Base-by-base conservation (phyloP, 2,888 invertebrate genomes). In the Athalia circularis region DNA sequence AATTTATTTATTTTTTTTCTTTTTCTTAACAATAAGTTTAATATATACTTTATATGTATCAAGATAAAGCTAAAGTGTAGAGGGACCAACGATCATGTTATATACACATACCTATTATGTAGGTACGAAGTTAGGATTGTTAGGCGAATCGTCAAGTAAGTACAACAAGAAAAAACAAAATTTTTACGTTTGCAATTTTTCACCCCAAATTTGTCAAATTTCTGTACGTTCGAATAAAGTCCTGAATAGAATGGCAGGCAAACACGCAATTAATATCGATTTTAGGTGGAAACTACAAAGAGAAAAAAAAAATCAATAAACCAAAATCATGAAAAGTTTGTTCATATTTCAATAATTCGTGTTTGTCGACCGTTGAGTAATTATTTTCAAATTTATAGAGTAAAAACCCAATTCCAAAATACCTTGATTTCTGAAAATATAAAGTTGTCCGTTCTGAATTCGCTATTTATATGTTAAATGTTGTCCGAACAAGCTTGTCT, bases 31-130 rank as follows among this genome's bases (percentile, higher is more conserved):
- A 88, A 86, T 81, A 86, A 88, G 85, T 87, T 29, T 29, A 29
- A 29, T 29, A 29, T 29, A 1, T 29, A 29, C 29, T 29, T 29
- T 29, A 29, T 29, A 29, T 29, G 87, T 87, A 84, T 89, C 88
- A 90, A 90, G 90, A 90, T 90, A 90, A 90, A 90, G 90, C 90
- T 90, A 90, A 90, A 90, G 84, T 87, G 86, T 90, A 90, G 90
- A 90, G 90, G 90, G 90, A 89, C 90, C 90, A 90, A 89, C 88
- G 85, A 85, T 85, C 83, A 81, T 82, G 81, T 85, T 83, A 59
- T 65, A 77, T 82, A 29, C 29, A 29, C 29, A 29, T 29, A 29
- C 29, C 29, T 29, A 29, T 29, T 29, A 29, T 29, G 83, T 85
- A 87, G 83, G 84, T 84, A 88, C 83, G 81, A 83, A 81, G 83